Conservation (phyloP, 2,797 vertebrate genomes). For the Chelon auratus region DNA sequence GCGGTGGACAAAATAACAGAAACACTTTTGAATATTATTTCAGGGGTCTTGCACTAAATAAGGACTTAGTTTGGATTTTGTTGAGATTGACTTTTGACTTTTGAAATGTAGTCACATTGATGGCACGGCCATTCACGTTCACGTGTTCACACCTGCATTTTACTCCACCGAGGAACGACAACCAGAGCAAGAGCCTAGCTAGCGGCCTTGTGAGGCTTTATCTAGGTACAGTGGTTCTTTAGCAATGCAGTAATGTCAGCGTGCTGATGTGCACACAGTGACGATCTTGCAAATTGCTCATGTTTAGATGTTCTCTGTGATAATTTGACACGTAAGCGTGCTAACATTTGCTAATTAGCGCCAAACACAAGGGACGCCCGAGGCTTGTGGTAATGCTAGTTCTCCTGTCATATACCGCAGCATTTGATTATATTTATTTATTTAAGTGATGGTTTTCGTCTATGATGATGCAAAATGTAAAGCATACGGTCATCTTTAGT, state of each 20-base stretch:
- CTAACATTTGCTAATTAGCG: too few relatives aligned
- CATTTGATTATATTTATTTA: neutral
- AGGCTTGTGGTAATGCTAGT: neutral
- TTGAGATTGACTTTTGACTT: neutral
- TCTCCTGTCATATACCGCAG: neutral
- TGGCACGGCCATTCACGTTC: neutral
- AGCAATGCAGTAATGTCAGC: too few relatives aligned
- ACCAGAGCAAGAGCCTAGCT: too few relatives aligned
- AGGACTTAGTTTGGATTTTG: neutral
- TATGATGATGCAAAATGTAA: neutral
- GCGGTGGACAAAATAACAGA: conserved; percentile 3
- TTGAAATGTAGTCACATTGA: neutral
- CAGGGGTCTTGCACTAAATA: neutral
- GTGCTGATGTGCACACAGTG: too few relatives aligned
- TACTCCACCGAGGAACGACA: too few relatives aligned
- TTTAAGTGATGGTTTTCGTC: neutral
- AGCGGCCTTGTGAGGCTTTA: too few relatives aligned
- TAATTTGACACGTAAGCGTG: too few relatives aligned
- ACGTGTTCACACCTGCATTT: neutral
- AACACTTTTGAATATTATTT: neutral
- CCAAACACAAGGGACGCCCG: too few relatives aligned
- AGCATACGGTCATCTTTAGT: too few relatives aligned
- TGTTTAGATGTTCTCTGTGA: too few relatives aligned
- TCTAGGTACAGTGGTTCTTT: too few relatives aligned
- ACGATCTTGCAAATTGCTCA: too few relatives aligned